Percentiles rank a stretch among this genome's conserved stretches.
These are phyloP conservation scores for Tinea semifulvella DNA, from an alignment of 2,888 invertebrate genomes.

Conservation along the genomic window DNA sequence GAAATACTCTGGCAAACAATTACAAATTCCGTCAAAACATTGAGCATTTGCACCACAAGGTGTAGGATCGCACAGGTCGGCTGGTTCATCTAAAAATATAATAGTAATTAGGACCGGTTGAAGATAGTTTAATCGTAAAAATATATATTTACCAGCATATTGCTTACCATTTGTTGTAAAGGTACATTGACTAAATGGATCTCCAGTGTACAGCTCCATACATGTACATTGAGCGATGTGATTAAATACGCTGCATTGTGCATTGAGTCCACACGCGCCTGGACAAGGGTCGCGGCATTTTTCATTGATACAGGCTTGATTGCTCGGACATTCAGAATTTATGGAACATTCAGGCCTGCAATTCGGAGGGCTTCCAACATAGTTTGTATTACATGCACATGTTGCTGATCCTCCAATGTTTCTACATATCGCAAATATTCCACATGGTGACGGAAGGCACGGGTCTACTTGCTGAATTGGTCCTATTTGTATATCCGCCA, in stretches of 20 bases:
- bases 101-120: background rate
- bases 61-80: slow-evolving; percentile 70
- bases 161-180: slow-evolving; percentile 42
- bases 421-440: slow-evolving; percentile 70
- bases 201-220: slow-evolving; percentile 63
- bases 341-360: slow-evolving; percentile 75
- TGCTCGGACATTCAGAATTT: slow-evolving; percentile 74
- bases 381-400: slow-evolving; percentile 68
- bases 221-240: slow-evolving; percentile 73
- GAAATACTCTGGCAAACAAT: slow-evolving; percentile 76
- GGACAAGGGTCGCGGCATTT: slow-evolving; percentile 74
- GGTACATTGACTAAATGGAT: slow-evolving; percentile 64
- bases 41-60: slow-evolving; percentile 78
- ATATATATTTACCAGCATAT: slow-evolving; percentile 17
- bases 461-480: slow-evolving; percentile 49
- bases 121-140: slow-evolving; percentile 13
- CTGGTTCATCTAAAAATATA: slow-evolving; percentile 20
- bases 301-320: slow-evolving; percentile 71
- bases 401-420: slow-evolving; percentile 63
- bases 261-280: slow-evolving; percentile 70
- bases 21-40: slow-evolving; percentile 74
- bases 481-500: background rate
- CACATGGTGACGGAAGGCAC: slow-evolving; percentile 75
- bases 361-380: slow-evolving; percentile 71
- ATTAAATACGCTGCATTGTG: slow-evolving; percentile 67